A percentile compares a stretch with the other conserved stretches of the same genome.
phyloP scores from a whole-genome alignment of 1,140 invertebrate genomes.

The Leptinotarsa texana region DNA sequence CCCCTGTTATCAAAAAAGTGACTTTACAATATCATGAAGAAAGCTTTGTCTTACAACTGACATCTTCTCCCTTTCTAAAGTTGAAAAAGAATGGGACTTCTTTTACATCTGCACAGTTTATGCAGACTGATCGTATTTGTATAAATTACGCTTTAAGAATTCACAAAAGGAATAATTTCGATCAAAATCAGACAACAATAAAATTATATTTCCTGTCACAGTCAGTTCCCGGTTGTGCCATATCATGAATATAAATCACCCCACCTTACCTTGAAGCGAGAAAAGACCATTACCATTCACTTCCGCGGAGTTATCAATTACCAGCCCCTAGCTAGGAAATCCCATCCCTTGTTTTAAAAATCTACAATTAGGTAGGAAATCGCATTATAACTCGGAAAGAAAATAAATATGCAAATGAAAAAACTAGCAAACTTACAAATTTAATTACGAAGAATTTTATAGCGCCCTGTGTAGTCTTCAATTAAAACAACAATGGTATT shows the following conservation, averaged over 20 bases:
- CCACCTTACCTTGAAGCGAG: conserved; percentile 6
- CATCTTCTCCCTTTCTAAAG: no score
- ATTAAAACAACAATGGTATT: conserved; percentile 26
- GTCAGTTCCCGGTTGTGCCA: background rate
- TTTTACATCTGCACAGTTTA: no score
- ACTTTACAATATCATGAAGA: no score
- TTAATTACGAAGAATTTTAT: conserved; percentile 24
- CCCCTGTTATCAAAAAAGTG: no score
- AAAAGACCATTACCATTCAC: conserved; percentile 15
- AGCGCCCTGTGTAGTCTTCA: conserved; percentile 13
- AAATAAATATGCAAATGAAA: conserved; percentile 30
- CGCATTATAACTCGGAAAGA: conserved; percentile 19
- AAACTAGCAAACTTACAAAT: conserved; percentile 27
- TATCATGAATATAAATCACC: conserved; percentile 25
- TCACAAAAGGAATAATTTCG: no score
- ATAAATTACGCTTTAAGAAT: no score
- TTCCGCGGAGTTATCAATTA: conserved; percentile 21
- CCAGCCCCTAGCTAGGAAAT: conserved; percentile 20
- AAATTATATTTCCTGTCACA: conserved; percentile 2
- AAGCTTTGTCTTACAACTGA: no score
- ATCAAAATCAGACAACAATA: background rate
- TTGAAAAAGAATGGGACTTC: no score
- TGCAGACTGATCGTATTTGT: no score
- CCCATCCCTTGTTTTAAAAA: conserved; percentile 28
- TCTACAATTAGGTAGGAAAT: conserved; percentile 27